Conservation (phyloP, 2,113 vertebrate species). For the Bungarus multicinctus region DNA sequence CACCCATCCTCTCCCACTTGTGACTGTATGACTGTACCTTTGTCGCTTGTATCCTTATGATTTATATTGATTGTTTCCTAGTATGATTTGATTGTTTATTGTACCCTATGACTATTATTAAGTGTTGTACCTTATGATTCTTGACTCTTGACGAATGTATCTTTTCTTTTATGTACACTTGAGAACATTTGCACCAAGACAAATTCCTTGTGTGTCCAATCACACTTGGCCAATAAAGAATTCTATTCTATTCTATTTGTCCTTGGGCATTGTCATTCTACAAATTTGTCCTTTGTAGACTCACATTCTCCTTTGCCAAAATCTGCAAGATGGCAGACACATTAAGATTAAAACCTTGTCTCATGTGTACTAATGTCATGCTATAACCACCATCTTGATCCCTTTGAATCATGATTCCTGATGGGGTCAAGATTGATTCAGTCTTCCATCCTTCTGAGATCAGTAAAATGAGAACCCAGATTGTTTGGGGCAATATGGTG, state of each 20-base stretch:
- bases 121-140: no score
- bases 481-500: neutral
- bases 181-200: no score
- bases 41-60: no score
- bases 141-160: no score
- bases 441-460: neutral
- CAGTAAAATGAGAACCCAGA: neutral
- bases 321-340: neutral
- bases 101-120: no score
- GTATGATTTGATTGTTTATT: no score
- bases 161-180: no score
- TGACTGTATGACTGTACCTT: no score
- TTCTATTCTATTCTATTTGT: neutral
- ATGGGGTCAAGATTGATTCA: neutral
- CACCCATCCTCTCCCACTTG: no score
- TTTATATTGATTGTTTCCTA: no score
- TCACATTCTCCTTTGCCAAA: neutral
- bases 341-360: neutral
- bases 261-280: neutral
- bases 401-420: neutral
- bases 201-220: no score
- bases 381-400: neutral
- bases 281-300: neutral
- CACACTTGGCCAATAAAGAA: no score
- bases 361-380: neutral